Evolutionary conservation across 2,888 invertebrate species (phyloP), one percentile per base, ranked within the genome.

Genomic region (Xylocampa areola): DNA sequence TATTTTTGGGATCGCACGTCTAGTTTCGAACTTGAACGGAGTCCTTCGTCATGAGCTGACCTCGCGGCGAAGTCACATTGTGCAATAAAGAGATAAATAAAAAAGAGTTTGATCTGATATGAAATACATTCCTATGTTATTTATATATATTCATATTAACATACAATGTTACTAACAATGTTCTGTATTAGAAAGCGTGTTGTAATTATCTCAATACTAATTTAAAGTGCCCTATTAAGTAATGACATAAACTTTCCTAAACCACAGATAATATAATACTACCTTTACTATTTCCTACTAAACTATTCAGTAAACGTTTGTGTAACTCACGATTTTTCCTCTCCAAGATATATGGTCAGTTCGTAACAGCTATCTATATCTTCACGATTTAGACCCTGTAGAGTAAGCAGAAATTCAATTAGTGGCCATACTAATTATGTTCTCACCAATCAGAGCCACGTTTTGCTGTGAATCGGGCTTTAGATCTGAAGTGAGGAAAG

Each of bases 181-280:
- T 70, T 25, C 10, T 27, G 35, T 32, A n/a, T 47, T 72, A 32
- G 72, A 71, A 71, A 71, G 40, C 51, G 30, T 32, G 35, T 21
- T 45, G 48, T 71, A 67, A 65, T 65, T 71, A 71, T 43, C 53
- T 66, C 44, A 48, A 33, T 45, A 67, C 72, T 71, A 71, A 68
- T 68, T 68, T 68, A 68, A 72, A 60, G 27, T 67, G 68, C 44
- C 73, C 68, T 72, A 55, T 60, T 67, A 68, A 72, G 72, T 60
- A 68, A 68, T 59, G 33, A 33, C 21, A 11, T 43, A 48, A 39
- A 21, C 45, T 71, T 54, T 45, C 39, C 45, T 45, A 21, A 43
- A 47, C 52, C 36, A 4, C n/a, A n/a, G n/a, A n/a, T n/a, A n/a
- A n/a, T n/a, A n/a, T n/a, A n/a, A n/a, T n/a, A n/a, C 11, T 27